Evolutionary conservation across 2,113 vertebrate genomes (phyloP), one percentile per base, ranked within the genome.

Genomic region (Apeltes quadracus): DNA sequence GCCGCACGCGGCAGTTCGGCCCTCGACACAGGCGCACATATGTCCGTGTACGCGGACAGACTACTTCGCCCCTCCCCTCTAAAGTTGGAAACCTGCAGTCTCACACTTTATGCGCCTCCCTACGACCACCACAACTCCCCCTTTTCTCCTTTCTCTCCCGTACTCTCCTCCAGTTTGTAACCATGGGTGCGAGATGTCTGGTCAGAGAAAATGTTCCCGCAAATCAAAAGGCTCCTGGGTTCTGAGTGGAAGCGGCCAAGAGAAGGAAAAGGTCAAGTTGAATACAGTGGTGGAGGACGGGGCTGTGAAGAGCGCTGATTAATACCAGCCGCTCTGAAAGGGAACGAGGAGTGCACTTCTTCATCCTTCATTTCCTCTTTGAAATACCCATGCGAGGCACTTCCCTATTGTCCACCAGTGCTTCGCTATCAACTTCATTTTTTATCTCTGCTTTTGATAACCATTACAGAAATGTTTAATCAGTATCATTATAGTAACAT

Each of bases 181-280:
- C 82, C 86, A 89, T 69, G 89, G 90, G 87, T 90, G 86, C 72
- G 59, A 86, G 73, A 81, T 89, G 86, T 78, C 75, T 75, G 80
- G 79, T 83, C 82, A 76, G 65, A 88, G 85, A 90, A 91, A 87
- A 88, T 88, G 90, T 92, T 88, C 81, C 87, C 85, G 82, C 87
- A 84, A 84, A 86, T 91, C 81, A 90, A 88, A 88, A 87, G 87
- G 77, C 81, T 85, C 75, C 69, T 59, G 79, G 84, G 73, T 80
- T 82, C 59, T 75, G 75, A 86, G 87, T 86, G 79, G 84, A 87
- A 78, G 75, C 62, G 22, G 78, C 79, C 79, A 75, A 85, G 69
- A 83, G 85, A 84, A 84, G 84, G 74, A 84, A 82, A 88, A 90
- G 91, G 90, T 92, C 87, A 90, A 83, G 82, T 73, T 89, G 86